These are phyloP conservation scores for Phthorimaea operculella DNA, from an alignment of 1,140 invertebrate species.

Conservation along the genomic window DNA sequence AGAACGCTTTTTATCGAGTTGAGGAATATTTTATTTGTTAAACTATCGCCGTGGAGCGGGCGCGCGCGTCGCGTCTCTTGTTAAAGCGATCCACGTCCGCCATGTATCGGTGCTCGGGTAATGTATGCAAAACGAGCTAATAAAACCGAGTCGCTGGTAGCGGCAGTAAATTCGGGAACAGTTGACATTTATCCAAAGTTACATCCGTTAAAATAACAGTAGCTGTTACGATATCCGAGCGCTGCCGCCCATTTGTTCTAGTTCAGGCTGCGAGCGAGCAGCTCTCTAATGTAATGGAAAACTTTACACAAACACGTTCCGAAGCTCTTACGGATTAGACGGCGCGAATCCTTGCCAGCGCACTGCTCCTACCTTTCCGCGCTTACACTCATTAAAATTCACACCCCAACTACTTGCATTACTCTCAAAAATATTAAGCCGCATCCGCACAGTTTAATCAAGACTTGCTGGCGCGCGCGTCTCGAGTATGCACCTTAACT, in stretches of 20 bases:
- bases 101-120: constrained; percentile 31
- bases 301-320: constrained; percentile 41
- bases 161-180: constrained; percentile 46
- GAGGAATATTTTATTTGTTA: constrained; percentile 3
- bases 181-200: constrained; percentile 61
- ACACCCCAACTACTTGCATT: constrained; percentile 21
- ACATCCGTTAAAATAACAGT: constrained; percentile 60
- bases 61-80: constrained; percentile 14
- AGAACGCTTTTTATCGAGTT: constrained; percentile 10
- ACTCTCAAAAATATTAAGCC: constrained; percentile 22
- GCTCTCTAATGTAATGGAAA: constrained; percentile 45
- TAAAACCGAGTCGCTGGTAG: constrained; percentile 39
- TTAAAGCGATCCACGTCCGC: constrained; percentile 21
- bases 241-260: constrained; percentile 47
- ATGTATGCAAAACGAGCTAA: constrained; percentile 53
- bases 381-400: constrained; percentile 39
- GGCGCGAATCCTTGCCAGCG: constrained; percentile 14
- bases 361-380: neutral
- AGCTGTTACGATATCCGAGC: constrained; percentile 50
- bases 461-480: neutral
- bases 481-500: constrained; percentile 9
- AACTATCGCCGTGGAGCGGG: neutral
- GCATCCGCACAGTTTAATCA: constrained; percentile 12
- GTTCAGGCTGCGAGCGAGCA: constrained; percentile 27
- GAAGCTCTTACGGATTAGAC: constrained; percentile 32